Evolutionary conservation across 2,888 invertebrate species (phyloP), one percentile per base, ranked within the genome.

Genomic region (Thera obeliscata): DNA sequence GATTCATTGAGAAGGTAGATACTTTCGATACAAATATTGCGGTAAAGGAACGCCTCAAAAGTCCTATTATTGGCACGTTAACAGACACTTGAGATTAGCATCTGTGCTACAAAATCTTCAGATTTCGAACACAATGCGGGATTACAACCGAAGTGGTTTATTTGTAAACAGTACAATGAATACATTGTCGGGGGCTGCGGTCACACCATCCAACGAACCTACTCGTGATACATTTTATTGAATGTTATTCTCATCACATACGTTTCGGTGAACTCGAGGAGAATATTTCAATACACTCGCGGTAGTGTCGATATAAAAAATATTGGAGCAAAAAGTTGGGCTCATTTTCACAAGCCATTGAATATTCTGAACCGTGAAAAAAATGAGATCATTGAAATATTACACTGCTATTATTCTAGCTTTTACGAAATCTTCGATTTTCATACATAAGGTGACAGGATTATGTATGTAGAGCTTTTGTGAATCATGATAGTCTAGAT

Each of bases 31-130:
- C 83, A 85, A 85, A 84, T 83, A 78, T 87, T 87, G 88, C 84
- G 88, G 90, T 85, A 79, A 85, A 81, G 84, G 81, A 80, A 86
- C 84, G 82, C 80, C 82, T 88, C 88, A 89, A 89, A 87, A 87
- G 86, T 83, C 77, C 85, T 90, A 91, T 93, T 93, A 92, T 93
- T 82, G 83, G 78, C 85, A 87, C 87, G 92, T 91, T 91, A 92
- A 91, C 89, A 88, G 90, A 93, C 93, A 93, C 93, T 93, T 93
- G 93, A 93, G 93, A 93, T 93, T 93, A 93, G 91, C 93, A 93
- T 93, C 93, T 93, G 93, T 89, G 84, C 84, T 81, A 87, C 84
- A 84, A 78, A 87, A 87, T 89, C 88, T 85, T 89, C 89, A 83
- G 84, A 84, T 88, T 88, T 86, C 89, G 83, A 86, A 85, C 84